phyloP scores from a whole-genome alignment of 2,888 invertebrate genomes.

The Hirudinaria manillensis region DNA sequence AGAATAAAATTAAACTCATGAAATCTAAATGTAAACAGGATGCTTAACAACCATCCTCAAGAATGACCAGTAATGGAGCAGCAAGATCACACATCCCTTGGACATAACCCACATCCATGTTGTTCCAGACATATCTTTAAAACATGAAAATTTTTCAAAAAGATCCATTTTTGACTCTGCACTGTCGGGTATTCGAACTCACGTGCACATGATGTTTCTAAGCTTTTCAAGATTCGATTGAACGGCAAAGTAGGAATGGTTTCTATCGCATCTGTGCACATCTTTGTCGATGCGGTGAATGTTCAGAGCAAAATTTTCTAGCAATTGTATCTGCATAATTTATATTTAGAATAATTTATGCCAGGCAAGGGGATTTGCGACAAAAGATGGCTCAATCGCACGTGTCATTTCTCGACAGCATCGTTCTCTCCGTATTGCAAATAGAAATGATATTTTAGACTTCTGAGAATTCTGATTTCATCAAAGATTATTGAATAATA shows the following conservation, averaged over 20 bases:
- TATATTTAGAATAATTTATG: not conserved
- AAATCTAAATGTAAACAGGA: not conserved
- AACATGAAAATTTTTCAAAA: not conserved
- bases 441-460: no score
- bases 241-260: constrained; percentile 81
- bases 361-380: not conserved
- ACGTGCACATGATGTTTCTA: constrained; percentile 92
- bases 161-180: no score
- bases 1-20: not conserved
- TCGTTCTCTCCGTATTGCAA: no score
- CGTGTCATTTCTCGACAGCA: no score
- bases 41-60: constrained; percentile 66
- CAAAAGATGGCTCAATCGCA: no score
- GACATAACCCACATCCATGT: constrained; percentile 87
- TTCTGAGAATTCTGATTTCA: no score
- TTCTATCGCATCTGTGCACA: constrained; percentile 87
- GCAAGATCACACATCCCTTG: constrained; percentile 96
- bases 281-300: constrained; percentile 92
- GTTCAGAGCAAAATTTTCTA: constrained; percentile 70
- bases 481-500: no score
- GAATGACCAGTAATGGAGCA: constrained; percentile 82
- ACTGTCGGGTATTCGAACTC: constrained; percentile 45
- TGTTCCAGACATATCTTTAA: constrained; percentile 89
- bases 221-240: constrained; percentile 81
- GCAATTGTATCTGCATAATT: constrained; percentile 66